Evolutionary conservation across 2,797 vertebrate species (phyloP).

Genomic region (Hozukius guyotensis): DNA sequence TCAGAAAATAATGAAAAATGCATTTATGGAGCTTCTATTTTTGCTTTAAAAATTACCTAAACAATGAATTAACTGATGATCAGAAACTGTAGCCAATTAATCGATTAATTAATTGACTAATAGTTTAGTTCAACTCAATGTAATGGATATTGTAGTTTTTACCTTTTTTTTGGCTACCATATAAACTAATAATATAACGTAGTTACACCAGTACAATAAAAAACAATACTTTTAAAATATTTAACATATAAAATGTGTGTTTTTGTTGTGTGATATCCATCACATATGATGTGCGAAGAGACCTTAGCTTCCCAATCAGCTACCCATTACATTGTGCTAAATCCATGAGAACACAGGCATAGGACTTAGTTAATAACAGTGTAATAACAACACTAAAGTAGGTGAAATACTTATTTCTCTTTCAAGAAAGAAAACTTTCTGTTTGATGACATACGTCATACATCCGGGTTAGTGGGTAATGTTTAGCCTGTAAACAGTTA

Average conservation of each 20-base stretch:
- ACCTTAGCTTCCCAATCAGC: not conserved
- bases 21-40: too few species aligned
- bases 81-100: not conserved
- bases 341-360: not conserved
- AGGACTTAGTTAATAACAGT: not conserved
- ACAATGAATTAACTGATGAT: not conserved
- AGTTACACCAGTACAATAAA: not conserved
- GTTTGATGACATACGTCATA: conserved; percentile 39
- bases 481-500: conserved; percentile 10
- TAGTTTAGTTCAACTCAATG: not conserved
- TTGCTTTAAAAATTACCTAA: not conserved
- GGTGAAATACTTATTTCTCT: too few species aligned
- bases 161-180: not conserved
- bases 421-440: too few species aligned
- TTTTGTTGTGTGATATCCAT: not conserved
- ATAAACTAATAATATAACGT: not conserved
- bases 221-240: not conserved
- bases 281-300: not conserved
- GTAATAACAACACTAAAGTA: not conserved
- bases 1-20: not conserved
- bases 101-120: not conserved
- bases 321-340: not conserved
- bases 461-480: not conserved
- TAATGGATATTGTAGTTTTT: not conserved
- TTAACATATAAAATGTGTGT: not conserved